Evolutionary conservation across 2,113 vertebrate species (phyloP).

Genomic region (Psephotus haematonotus): DNA sequence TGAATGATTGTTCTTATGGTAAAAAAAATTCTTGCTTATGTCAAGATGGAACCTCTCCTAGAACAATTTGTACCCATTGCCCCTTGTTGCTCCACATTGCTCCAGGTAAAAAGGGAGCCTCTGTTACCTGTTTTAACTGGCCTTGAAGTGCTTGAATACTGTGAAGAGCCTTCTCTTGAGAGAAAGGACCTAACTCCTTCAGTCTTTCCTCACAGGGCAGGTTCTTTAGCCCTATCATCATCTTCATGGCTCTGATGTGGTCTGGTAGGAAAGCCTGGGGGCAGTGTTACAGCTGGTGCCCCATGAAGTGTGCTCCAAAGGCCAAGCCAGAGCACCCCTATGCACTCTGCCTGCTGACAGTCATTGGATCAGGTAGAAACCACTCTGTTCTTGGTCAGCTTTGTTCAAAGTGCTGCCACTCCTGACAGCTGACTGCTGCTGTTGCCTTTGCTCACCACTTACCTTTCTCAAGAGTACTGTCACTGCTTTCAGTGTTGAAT

Average conservation of each 20-base stretch:
- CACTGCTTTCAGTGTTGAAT: not conserved
- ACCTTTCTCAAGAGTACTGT: not conserved
- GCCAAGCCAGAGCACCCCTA: not conserved
- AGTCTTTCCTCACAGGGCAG: not conserved
- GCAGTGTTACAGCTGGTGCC: not conserved
- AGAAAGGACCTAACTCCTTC: not conserved
- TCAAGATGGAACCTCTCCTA: not conserved
- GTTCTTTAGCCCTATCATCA: not conserved
- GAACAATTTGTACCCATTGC: not conserved
- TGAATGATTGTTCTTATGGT: not conserved
- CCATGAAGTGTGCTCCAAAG: accelerated
- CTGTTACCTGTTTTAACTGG: not conserved
- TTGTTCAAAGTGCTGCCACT: not conserved
- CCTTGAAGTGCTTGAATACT: not conserved
- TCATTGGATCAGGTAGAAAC: not conserved
- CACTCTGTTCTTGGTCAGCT: not conserved
- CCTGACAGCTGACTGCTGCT: accelerated
- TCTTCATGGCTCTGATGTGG: not conserved
- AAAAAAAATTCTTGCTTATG: not conserved
- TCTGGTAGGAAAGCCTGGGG: not conserved
- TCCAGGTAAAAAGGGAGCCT: not conserved
- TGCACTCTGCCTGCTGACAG: not conserved
- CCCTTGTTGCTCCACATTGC: not conserved
- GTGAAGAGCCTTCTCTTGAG: not conserved
- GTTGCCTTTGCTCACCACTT: not conserved